These are phyloP conservation scores for Ptilonorhynchus violaceus DNA, from an alignment of 2,113 vertebrate species.

Conservation along the genomic window DNA sequence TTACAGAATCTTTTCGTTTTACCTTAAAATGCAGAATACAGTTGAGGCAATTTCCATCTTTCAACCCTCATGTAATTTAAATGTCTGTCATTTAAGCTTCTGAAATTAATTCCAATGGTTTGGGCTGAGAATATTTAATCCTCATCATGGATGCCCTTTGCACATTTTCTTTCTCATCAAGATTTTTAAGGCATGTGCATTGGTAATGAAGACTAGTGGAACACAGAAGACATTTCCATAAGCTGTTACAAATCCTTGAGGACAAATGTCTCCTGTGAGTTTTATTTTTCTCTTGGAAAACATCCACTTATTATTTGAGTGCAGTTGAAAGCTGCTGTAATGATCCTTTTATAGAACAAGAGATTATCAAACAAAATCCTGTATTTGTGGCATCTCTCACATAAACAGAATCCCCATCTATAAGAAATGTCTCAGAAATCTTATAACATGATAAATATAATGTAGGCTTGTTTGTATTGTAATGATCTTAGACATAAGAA, in stretches of 20 bases:
- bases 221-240: neutral
- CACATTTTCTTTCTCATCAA: neutral
- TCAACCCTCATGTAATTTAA: neutral
- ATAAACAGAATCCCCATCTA: neutral
- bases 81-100: neutral
- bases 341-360: neutral
- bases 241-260: neutral
- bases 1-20: neutral
- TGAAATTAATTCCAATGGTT: neutral
- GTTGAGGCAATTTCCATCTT: neutral
- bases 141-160: neutral
- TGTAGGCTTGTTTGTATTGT: neutral
- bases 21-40: neutral
- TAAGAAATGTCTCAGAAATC: neutral
- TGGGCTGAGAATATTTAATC: neutral
- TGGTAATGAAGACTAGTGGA: neutral
- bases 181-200: neutral
- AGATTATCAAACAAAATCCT: neutral
- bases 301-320: neutral
- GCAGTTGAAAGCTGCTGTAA: neutral
- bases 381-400: neutral
- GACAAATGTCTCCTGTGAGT: neutral
- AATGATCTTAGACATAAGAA: neutral
- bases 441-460: neutral
- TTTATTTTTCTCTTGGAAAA: neutral